Percentiles rank a stretch among this genome's conserved stretches.
These are phyloP conservation scores for Chloropsis cyanopogon DNA, from an alignment of 2,113 vertebrate genomes.

Conservation along the genomic window DNA sequence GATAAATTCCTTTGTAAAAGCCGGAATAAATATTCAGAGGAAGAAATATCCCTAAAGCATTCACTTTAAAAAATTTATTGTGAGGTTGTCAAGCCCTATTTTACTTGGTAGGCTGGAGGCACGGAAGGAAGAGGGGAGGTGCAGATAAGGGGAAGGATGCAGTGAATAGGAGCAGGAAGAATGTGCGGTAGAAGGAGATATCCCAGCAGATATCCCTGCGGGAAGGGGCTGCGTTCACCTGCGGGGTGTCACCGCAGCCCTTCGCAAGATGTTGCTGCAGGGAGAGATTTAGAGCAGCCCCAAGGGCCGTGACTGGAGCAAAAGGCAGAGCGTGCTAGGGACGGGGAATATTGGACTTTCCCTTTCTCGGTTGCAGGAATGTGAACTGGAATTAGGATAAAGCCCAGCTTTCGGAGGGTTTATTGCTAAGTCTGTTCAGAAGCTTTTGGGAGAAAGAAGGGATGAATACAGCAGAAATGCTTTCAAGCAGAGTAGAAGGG, in stretches of 20 bases:
- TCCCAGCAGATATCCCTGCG: neutral
- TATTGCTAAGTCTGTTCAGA: constrained; percentile 25
- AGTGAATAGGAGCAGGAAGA: neutral
- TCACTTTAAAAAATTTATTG: constrained; percentile 56
- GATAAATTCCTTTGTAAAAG: constrained; percentile 63
- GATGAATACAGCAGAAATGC: neutral
- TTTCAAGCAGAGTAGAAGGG: neutral
- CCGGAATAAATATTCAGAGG: constrained; percentile 46
- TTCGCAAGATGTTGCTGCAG: neutral
- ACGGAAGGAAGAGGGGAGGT: constrained; percentile 38
- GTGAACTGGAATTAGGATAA: constrained; percentile 15
- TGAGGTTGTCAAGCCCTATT: constrained; percentile 47
- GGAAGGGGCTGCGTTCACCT: neutral
- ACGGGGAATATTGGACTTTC: neutral
- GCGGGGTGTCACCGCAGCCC: neutral
- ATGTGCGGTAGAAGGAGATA: neutral
- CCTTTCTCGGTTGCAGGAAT: neutral
- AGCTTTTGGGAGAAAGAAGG: constrained; percentile 22
- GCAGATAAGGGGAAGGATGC: constrained; percentile 36
- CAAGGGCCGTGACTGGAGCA: neutral
- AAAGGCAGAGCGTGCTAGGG: neutral
- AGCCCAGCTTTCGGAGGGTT: neutral
- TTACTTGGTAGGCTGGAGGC: constrained; percentile 54
- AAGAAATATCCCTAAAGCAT: constrained; percentile 50
- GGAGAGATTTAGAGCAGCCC: neutral